Conservation (phyloP, 2,888 invertebrate species). For the Urechis unicinctus region DNA sequence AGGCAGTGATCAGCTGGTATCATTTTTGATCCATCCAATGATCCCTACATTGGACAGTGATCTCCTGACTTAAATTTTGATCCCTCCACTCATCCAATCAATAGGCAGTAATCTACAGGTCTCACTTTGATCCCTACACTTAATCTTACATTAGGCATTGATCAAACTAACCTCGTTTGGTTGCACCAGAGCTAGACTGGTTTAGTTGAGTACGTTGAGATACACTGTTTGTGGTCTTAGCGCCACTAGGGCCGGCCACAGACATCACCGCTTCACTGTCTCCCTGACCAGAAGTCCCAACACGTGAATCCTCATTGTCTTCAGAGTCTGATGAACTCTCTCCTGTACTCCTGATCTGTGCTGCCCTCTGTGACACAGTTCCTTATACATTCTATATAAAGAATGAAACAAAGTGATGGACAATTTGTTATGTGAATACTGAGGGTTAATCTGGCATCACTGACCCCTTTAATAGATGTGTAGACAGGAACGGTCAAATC, state of each 20-base stretch:
- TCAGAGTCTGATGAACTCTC: conserved; percentile 87
- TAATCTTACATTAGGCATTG: too few relatives aligned
- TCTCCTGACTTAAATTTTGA: too few relatives aligned
- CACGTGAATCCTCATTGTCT: conserved; percentile 73
- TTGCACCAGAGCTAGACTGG: conserved; percentile 42
- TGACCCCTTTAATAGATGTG: conserved; percentile 87
- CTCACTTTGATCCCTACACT: too few relatives aligned
- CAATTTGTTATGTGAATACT: background rate
- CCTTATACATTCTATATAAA: background rate
- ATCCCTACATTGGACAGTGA: too few relatives aligned
- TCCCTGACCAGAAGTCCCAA: conserved; percentile 3
- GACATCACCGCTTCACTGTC: conserved; percentile 1
- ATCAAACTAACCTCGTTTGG: conserved; percentile 41
- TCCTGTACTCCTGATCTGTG: conserved; percentile 82
- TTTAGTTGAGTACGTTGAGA: conserved; percentile 35
- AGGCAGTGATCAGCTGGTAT: too few relatives aligned
- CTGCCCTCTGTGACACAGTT: conserved; percentile 86
- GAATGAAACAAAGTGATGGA: background rate
- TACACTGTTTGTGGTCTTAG: conserved; percentile 47
- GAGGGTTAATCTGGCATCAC: conserved; percentile 26
- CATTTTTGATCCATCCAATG: too few relatives aligned
- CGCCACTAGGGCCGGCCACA: conserved; percentile 43
- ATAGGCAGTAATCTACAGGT: too few relatives aligned
- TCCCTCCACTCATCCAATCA: too few relatives aligned
- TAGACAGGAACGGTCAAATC: conserved; percentile 72